Base-by-base conservation (phyloP, 1,140 invertebrate species). In the Leptinotarsa lineolata region DNA sequence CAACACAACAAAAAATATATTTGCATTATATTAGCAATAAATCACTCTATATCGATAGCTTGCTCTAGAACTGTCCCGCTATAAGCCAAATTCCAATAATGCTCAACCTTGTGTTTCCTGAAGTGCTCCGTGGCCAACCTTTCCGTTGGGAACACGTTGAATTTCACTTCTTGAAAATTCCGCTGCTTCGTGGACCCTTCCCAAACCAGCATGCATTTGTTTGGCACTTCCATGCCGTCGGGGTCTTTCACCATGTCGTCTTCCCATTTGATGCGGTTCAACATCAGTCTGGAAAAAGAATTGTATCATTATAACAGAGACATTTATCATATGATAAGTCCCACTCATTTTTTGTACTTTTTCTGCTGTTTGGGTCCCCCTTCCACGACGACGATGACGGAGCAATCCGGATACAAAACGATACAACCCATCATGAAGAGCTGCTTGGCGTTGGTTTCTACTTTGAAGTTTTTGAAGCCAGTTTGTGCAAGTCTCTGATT, bases 41-140 rank as follows among this genome's bases (percentile, higher is more conserved):
- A 16, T 45, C 74, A 77, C 46, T 78, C 76, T 3, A 59, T 48
- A 74, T 83, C 82, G 59, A 72, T 78, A 2, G 82, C 78, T 60
- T 83, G 83, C 73, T 91, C 94, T 1, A 98, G 85, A 16, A 99
- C 93, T 2, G 95, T 92, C 18, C 93, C 93, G 81, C 95, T 98
- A 82, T 97, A 98, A 0, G 96, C 95, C 64, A 98, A 86, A 86
- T 99, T 97, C 97, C 98, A 99, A 84, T 99, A 99, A 79, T 99
- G 97, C 82, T 99, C 96, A 0, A 99, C 96, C 59, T 92, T 92
- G 83, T 95, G 92, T 80, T 98, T 99, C 77, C 95, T 94, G 76
- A 99, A 97, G 81, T 97, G 92, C 83, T 99, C 98, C 1, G 97
- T 86, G 1, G 97, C 98, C 86, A 96, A 92, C 80, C 93, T 95